phyloP scores from a whole-genome alignment of 2,113 vertebrate species.

The Dolichallabes microphthalmus region DNA sequence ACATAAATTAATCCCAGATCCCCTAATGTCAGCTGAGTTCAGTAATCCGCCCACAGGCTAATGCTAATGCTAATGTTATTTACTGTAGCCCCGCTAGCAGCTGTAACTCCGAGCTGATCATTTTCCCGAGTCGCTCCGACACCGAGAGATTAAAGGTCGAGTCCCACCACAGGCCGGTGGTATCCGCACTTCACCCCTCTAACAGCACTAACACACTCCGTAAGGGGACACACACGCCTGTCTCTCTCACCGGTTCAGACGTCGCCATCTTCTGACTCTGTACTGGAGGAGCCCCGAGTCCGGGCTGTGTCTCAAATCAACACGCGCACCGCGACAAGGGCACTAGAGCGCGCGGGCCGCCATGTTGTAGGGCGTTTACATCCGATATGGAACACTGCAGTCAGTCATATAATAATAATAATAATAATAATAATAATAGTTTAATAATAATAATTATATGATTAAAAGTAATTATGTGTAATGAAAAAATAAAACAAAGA shows the following conservation, averaged over 20 bases:
- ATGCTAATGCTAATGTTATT: background rate
- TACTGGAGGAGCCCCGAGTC: background rate
- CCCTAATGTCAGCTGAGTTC: background rate
- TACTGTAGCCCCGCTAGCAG: background rate
- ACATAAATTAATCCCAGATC: background rate
- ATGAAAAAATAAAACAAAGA: too few relatives aligned
- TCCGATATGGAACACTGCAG: background rate
- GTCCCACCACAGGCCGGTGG: background rate
- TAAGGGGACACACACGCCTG: background rate
- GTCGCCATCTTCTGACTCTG: constrained; percentile 91
- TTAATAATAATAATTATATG: background rate
- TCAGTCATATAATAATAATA: background rate
- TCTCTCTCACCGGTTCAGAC: constrained; percentile 87
- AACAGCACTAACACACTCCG: background rate
- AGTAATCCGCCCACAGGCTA: background rate
- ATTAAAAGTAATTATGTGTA: too few relatives aligned
- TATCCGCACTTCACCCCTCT: background rate
- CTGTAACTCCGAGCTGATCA: background rate
- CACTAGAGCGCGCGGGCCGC: background rate
- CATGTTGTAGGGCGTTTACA: background rate
- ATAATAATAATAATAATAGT: background rate
- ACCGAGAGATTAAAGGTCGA: background rate
- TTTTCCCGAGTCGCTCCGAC: background rate
- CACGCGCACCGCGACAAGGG: background rate
- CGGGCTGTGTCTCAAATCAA: background rate